phyloP scores from a whole-genome alignment of 2,797 vertebrate species.

The Myotis pilosus region DNA sequence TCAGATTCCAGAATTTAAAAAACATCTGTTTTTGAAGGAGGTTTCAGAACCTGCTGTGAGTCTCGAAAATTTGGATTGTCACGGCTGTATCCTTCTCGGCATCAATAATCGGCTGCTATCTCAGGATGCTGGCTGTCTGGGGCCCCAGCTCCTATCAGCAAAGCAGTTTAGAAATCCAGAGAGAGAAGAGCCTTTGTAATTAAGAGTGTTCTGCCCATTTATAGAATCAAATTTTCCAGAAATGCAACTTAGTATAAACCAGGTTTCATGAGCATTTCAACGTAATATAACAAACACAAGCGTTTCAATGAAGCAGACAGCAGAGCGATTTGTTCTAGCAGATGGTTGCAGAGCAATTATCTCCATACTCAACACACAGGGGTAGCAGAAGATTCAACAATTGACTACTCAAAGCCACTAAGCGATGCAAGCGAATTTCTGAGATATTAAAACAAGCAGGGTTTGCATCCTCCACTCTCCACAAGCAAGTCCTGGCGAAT shows the following conservation, averaged over 20 bases:
- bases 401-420: slow-evolving; percentile 58
- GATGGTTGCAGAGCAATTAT: slow-evolving; percentile 78
- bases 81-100: background rate
- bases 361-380: slow-evolving; percentile 42
- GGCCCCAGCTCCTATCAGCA: slow-evolving; percentile 50
- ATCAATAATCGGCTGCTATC: background rate
- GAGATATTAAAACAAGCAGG: slow-evolving; percentile 24
- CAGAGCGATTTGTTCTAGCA: slow-evolving; percentile 75
- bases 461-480: background rate
- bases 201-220: slow-evolving; percentile 69
- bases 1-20: slow-evolving; percentile 24
- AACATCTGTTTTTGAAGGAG: background rate
- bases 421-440: slow-evolving; percentile 48
- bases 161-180: slow-evolving; percentile 47
- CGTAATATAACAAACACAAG: slow-evolving; percentile 62
- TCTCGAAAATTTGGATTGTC: background rate
- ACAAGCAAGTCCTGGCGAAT: background rate
- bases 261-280: slow-evolving; percentile 65
- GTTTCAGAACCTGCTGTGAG: background rate
- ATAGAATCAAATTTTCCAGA: slow-evolving; percentile 71
- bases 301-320: slow-evolving; percentile 68
- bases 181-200: slow-evolving; percentile 56
- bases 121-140: background rate
- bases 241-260: slow-evolving; percentile 66
- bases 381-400: slow-evolving; percentile 66